These are phyloP conservation scores for Ochropleura leucogaster DNA, from an alignment of 2,888 invertebrate species.

Conservation along the genomic window DNA sequence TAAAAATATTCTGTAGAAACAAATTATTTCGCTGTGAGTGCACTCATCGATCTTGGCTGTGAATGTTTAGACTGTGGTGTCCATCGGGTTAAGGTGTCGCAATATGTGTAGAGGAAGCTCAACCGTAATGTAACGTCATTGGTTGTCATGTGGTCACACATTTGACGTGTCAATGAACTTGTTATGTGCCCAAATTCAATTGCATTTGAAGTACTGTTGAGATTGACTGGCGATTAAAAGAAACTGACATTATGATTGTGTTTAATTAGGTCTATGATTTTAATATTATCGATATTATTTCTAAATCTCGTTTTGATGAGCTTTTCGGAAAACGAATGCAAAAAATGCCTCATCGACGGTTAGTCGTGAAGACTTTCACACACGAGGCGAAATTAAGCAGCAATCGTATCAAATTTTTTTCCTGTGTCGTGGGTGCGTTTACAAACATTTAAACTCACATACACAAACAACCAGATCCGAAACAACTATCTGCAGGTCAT, in stretches of 20 bases:
- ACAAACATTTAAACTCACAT: too few relatives aligned
- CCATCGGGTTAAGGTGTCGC: constrained; percentile 54
- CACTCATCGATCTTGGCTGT: constrained; percentile 8
- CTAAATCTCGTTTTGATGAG: too few relatives aligned
- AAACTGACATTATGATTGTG: constrained; percentile 2
- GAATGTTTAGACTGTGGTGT: constrained; percentile 55
- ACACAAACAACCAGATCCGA: too few relatives aligned
- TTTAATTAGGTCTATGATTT: constrained; percentile 17
- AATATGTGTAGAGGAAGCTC: constrained; percentile 62
- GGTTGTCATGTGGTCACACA: constrained; percentile 78
- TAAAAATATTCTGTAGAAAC: constrained; percentile 18
- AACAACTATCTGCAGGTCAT: too few relatives aligned
- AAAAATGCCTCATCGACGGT: too few relatives aligned
- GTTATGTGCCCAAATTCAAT: constrained; percentile 77
- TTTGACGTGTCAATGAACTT: constrained; percentile 83
- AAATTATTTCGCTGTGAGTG: constrained; percentile 24
- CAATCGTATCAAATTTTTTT: too few relatives aligned
- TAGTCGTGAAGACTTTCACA: too few relatives aligned
- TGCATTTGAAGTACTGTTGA: constrained; percentile 71
- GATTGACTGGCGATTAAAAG: constrained; percentile 60
- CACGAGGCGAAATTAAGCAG: too few relatives aligned
- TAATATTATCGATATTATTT: not conserved
- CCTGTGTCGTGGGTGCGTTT: too few relatives aligned
- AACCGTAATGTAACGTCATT: constrained; percentile 75
- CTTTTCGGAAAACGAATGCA: too few relatives aligned